These are phyloP conservation scores for Ceraclea dissimilis DNA, from an alignment of 2,888 invertebrate genomes.

Conservation along the genomic window DNA sequence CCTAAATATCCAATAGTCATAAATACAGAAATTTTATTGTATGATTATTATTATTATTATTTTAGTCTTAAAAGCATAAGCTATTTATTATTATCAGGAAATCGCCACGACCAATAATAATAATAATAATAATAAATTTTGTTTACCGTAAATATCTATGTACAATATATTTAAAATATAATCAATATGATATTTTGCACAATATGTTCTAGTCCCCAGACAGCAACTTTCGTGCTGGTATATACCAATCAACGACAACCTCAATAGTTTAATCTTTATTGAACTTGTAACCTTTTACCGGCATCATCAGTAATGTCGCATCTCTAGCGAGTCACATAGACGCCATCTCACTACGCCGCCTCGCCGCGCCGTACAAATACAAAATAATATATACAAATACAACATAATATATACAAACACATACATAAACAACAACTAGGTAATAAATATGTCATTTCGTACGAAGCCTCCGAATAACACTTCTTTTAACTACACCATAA, in stretches of 20 bases:
- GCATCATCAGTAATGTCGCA: background rate
- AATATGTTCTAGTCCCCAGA: too few relatives aligned
- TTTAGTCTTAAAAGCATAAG: background rate
- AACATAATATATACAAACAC: background rate
- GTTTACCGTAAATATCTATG: too few relatives aligned
- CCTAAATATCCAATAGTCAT: background rate
- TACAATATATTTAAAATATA: too few relatives aligned
- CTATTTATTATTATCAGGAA: background rate
- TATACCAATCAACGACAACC: slow-evolving; percentile 6
- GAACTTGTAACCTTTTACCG: slow-evolving; percentile 14
- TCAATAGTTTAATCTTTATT: slow-evolving; percentile 7
- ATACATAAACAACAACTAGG: slow-evolving; percentile 22
- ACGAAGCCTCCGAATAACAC: slow-evolving; percentile 21
- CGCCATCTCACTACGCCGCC: background rate
- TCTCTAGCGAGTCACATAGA: too few relatives aligned
- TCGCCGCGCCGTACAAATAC: too few relatives aligned
- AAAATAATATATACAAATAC: too few relatives aligned
- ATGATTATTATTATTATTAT: background rate
- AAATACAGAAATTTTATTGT: background rate
- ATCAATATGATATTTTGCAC: too few relatives aligned
- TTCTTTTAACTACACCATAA: slow-evolving; percentile 19
- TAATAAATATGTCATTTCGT: slow-evolving; percentile 24
- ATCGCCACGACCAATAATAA: slow-evolving; percentile 4
- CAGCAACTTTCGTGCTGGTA: too few relatives aligned
- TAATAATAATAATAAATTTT: too few relatives aligned